Evolutionary conservation across 2,797 vertebrate species (phyloP).

Genomic region (Synaphobranchus kaupii): DNA sequence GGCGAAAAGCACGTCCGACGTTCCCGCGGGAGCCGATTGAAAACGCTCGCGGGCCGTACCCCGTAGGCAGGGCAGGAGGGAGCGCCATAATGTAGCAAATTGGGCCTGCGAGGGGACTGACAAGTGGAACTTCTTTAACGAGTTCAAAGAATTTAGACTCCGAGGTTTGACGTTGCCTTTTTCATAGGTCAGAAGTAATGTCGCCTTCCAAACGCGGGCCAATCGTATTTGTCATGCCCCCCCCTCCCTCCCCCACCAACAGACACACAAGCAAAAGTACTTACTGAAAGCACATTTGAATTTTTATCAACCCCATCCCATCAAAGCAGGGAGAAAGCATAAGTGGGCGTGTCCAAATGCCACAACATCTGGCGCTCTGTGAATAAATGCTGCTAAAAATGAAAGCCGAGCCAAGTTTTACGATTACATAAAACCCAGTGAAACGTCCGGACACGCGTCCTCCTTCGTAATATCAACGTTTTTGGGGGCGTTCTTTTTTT

Average conservation of each 20-base stretch:
- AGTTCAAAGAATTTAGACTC: conserved; percentile 9
- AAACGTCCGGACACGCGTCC: not conserved
- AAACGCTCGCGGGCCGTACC: conserved; percentile 18
- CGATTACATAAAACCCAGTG: conserved; percentile 18
- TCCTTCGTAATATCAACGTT: not conserved
- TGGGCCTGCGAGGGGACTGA: not conserved
- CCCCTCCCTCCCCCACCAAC: not conserved
- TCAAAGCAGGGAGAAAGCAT: conserved; percentile 22
- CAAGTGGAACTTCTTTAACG: not conserved
- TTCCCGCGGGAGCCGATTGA: conserved; percentile 8
- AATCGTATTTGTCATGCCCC: not conserved
- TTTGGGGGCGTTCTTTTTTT: no score
- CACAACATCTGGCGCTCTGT: conserved; percentile 28
- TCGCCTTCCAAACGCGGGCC: not conserved
- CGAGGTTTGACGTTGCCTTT: not conserved
- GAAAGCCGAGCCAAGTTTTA: not conserved
- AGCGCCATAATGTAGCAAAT: not conserved
- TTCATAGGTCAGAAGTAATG: not conserved
- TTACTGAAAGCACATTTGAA: conserved; percentile 16
- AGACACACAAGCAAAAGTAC: not conserved
- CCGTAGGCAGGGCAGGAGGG: not conserved
- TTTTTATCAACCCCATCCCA: conserved; percentile 33
- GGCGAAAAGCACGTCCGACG: conserved; percentile 36
- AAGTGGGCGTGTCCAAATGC: conserved; percentile 20
- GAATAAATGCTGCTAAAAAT: conserved; percentile 33